These are phyloP conservation scores for Nephila pilipes DNA, from an alignment of 1,140 invertebrate genomes.

Conservation along the genomic window DNA sequence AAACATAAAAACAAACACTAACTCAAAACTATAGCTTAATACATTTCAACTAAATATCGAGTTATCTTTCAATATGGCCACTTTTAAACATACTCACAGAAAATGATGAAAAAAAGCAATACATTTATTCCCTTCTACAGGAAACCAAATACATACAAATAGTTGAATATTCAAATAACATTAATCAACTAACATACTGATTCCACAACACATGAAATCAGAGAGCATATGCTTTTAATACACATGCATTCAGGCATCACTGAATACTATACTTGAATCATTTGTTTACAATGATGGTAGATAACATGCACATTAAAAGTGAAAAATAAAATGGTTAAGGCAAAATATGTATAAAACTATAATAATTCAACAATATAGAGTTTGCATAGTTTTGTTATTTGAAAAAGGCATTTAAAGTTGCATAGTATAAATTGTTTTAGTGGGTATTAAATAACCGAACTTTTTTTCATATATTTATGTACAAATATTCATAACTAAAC, in stretches of 20 bases:
- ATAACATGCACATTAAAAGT: background rate
- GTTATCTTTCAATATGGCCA: background rate
- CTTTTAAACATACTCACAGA: background rate
- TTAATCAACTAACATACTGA: background rate
- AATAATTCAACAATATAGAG: background rate
- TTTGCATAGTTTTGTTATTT: background rate
- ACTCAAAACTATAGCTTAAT: background rate
- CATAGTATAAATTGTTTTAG: background rate
- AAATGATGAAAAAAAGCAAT: background rate
- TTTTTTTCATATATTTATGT: background rate
- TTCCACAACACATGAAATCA: background rate
- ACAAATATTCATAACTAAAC: background rate
- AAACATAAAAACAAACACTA: background rate
- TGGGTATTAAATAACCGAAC: background rate
- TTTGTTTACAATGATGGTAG: background rate
- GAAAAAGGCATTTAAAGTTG: slow-evolving; percentile 27
- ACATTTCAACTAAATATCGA: background rate
- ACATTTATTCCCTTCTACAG: background rate
- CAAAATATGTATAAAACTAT: slow-evolving; percentile 9
- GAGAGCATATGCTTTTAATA: background rate
- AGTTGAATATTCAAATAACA: background rate
- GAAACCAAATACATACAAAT: background rate
- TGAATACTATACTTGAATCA: background rate
- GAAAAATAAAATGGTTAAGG: background rate
- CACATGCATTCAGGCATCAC: background rate